These are phyloP conservation scores for Stichodactyla mertensii DNA, from an alignment of 64 coral and sea anemone species.

Conservation along the genomic window DNA sequence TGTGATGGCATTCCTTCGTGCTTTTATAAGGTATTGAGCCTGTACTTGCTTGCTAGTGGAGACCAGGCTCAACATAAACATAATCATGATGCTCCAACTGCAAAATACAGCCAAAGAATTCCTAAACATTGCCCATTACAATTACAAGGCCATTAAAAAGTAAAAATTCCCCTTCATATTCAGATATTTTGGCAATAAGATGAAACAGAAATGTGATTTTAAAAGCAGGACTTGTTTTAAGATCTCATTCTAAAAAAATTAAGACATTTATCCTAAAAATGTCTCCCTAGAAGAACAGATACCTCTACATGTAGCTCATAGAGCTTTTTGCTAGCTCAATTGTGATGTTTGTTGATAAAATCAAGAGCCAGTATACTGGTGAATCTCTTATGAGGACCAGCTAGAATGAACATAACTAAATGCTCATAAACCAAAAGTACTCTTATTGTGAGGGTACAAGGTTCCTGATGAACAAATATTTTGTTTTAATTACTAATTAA, in stretches of 20 bases:
- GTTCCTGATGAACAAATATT: too few relatives aligned
- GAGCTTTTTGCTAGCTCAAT: not conserved
- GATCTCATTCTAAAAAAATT: not conserved
- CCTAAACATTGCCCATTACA: not conserved
- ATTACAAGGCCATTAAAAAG: not conserved
- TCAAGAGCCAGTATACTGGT: not conserved
- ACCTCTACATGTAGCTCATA: not conserved
- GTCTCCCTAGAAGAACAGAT: not conserved
- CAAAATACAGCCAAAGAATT: not conserved
- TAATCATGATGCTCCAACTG: too few relatives aligned
- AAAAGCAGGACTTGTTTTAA: not conserved
- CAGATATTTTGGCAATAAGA: not conserved
- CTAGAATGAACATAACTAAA: too few relatives aligned
- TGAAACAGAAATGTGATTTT: not conserved
- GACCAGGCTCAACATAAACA: too few relatives aligned
- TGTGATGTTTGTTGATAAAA: not conserved
- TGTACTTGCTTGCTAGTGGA: too few relatives aligned
- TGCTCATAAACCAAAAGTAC: too few relatives aligned
- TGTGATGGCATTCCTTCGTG: too few relatives aligned
- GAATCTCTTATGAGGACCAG: not conserved
- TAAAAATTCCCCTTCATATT: not conserved
- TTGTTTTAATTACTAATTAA: not conserved
- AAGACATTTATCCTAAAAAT: not conserved
- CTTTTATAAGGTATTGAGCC: too few relatives aligned
- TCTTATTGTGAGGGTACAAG: too few relatives aligned